phyloP scores from a whole-genome alignment of 2,113 vertebrate genomes.

The Formicarius rufipectus region DNA sequence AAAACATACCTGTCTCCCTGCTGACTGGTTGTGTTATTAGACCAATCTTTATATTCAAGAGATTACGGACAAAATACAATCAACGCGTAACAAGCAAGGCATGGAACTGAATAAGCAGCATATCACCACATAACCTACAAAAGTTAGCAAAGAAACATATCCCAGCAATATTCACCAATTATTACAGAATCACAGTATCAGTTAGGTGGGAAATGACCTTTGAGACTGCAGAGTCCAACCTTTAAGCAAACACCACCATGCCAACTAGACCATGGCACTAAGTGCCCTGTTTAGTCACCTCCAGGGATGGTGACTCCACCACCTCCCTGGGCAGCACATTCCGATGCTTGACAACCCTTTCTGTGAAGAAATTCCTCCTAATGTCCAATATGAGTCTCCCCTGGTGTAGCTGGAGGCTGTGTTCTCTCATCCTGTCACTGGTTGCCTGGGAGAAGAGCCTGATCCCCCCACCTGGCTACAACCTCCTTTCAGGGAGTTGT shows the following conservation, averaged over 20 bases:
- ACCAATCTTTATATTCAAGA: neutral
- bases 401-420: neutral
- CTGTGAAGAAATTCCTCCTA: neutral
- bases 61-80: neutral
- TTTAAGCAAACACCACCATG: accelerated
- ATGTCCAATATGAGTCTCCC: neutral
- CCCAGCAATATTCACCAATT: neutral
- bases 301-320: accelerated
- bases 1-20: neutral
- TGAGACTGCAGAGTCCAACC: neutral
- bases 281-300: neutral
- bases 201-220: neutral
- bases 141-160: neutral
- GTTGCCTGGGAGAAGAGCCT: neutral
- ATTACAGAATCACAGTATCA: neutral
- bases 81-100: neutral
- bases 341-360: neutral
- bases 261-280: neutral
- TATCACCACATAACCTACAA: neutral
- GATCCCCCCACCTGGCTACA: neutral
- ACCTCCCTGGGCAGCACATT: neutral
- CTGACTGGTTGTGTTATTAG: neutral
- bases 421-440: no score
- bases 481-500: neutral
- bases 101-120: neutral